A percentile compares a stretch with the other conserved stretches of the same genome.
Evolutionary conservation across 2,797 vertebrate species (phyloP).

Genomic region (Acropternis orthonyx): DNA sequence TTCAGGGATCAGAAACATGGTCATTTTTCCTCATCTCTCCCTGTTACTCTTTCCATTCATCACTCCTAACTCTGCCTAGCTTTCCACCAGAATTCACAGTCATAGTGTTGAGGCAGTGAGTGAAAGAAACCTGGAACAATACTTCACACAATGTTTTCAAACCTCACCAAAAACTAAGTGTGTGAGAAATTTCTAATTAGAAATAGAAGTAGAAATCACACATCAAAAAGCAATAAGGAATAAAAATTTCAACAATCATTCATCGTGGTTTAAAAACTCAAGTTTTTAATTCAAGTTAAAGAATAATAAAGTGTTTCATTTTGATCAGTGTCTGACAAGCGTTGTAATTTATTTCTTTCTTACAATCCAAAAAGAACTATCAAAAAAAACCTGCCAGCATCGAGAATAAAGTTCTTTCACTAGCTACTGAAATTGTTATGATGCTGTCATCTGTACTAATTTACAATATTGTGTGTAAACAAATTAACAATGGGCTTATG

Average conservation of each 20-base stretch:
- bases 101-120: neutral
- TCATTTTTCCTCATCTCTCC: neutral
- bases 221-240: neutral
- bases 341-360: neutral
- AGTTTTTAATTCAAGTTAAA: neutral
- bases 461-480: neutral
- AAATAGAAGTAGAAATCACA: neutral
- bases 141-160: neutral
- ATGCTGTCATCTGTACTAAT: neutral
- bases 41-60: neutral
- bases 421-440: neutral
- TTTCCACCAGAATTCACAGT: neutral
- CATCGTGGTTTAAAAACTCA: neutral
- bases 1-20: neutral
- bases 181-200: neutral
- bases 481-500: neutral
- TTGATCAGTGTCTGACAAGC: neutral
- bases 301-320: neutral
- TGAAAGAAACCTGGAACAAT: neutral
- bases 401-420: neutral
- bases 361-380: neutral
- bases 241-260: neutral
- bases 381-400: rapidly evolving
- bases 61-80: neutral
- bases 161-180: neutral